Evolutionary conservation across 2,113 vertebrate species (phyloP).

Genomic region (Ochotona princeps): DNA sequence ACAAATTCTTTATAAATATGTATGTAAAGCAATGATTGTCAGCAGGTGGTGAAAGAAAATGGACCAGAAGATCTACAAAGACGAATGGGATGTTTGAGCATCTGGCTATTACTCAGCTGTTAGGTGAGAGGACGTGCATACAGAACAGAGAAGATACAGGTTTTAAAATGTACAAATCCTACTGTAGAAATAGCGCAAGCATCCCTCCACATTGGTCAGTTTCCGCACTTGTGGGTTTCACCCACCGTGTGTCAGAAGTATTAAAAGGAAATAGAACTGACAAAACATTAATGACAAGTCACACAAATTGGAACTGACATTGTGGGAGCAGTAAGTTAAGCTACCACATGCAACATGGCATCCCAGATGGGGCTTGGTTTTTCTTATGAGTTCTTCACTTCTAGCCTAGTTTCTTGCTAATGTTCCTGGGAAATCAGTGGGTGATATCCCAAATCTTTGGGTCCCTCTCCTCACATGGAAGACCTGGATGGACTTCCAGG

Average conservation of each 20-base stretch:
- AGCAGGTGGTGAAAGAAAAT: background rate
- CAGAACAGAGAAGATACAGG: background rate
- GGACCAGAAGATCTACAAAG: background rate
- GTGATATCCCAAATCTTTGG: too few species aligned
- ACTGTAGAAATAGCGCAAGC: background rate
- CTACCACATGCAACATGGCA: too few species aligned
- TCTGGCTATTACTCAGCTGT: background rate
- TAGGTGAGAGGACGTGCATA: fast-evolving
- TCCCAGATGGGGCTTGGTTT: too few species aligned
- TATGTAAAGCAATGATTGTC: background rate
- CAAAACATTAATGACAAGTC: background rate
- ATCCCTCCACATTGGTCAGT: background rate
- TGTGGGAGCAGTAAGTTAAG: too few species aligned
- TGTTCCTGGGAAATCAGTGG: too few species aligned
- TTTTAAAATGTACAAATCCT: background rate
- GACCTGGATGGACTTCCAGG: too few species aligned
- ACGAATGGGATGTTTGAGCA: background rate
- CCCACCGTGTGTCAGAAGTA: background rate
- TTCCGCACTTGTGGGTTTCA: background rate
- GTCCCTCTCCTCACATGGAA: too few species aligned
- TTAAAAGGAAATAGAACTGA: too few species aligned
- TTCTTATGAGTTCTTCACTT: too few species aligned
- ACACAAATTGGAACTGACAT: too few species aligned
- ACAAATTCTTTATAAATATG: background rate
- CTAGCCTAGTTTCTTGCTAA: too few species aligned